Evolutionary conservation across 2,797 vertebrate species (phyloP).

Genomic region (Gymnocypris eckloni): DNA sequence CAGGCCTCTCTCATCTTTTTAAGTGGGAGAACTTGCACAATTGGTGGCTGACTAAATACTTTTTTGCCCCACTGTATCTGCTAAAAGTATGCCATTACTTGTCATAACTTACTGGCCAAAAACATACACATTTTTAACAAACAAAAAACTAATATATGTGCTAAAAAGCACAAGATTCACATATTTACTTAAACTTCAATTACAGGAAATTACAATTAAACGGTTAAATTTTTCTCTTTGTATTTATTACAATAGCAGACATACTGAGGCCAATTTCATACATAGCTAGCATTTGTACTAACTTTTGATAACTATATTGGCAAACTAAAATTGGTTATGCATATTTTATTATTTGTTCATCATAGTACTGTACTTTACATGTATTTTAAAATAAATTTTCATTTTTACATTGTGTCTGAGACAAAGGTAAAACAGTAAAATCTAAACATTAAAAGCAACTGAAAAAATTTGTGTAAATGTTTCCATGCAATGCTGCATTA

Average conservation of each 20-base stretch:
- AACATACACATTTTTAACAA: not conserved
- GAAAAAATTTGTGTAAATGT: not conserved
- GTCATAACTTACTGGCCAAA: not conserved
- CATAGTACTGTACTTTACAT: not conserved
- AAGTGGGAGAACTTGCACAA: too few species aligned
- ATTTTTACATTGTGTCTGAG: not conserved
- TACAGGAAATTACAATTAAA: too few species aligned
- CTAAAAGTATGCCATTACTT: not conserved
- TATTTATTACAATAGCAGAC: not conserved
- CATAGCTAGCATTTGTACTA: not conserved
- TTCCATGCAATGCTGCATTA: not conserved
- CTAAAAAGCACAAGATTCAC: not conserved
- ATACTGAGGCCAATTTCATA: not conserved
- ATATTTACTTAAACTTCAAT: not conserved
- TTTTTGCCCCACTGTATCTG: too few species aligned
- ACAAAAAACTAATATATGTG: not conserved
- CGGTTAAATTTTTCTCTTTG: not conserved
- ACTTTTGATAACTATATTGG: not conserved
- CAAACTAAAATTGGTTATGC: not conserved
- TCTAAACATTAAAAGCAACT: not conserved
- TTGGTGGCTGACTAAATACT: too few species aligned
- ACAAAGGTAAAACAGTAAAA: not conserved
- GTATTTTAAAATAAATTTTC: not conserved
- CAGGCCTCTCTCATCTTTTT: too few species aligned
- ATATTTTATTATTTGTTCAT: not conserved